Conservation (phyloP, 2,113 vertebrate genomes). For the Periophthalmus modestus region DNA sequence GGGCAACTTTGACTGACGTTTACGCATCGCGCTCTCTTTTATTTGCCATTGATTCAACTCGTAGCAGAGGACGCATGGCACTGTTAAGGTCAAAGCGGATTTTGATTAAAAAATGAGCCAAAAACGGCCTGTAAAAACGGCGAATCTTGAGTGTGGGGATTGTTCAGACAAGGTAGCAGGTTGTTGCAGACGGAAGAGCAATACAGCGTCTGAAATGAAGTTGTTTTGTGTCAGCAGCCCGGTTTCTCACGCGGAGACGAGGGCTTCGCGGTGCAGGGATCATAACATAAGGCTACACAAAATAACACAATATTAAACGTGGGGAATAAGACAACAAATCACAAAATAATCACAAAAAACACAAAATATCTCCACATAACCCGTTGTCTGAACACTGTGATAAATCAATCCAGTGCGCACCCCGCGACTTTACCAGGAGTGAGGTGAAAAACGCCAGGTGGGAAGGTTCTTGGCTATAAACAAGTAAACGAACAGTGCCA, state of each 20-base stretch:
- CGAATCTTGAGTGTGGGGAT: not conserved
- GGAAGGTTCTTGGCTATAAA: not conserved
- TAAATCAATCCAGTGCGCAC: not conserved
- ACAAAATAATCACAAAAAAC: not conserved
- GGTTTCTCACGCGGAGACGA: not conserved
- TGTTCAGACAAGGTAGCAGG: not conserved
- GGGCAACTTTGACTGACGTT: slow-evolving; percentile 21
- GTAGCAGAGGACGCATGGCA: slow-evolving; percentile 1
- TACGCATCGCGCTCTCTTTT: slow-evolving; percentile 9
- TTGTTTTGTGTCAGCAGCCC: slow-evolving; percentile 8
- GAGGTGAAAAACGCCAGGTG: not conserved
- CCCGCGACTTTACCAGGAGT: not conserved
- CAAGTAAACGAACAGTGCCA: not conserved
- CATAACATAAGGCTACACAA: not conserved
- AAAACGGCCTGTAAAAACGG: not conserved
- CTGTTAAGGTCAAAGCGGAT: slow-evolving; percentile 1
- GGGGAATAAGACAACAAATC: not conserved
- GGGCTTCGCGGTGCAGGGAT: not conserved
- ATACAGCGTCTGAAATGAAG: slow-evolving; percentile 4
- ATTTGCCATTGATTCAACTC: not conserved
- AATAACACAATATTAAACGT: not conserved
- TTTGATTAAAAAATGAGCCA: not conserved
- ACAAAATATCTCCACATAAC: not conserved
- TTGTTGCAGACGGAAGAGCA: slow-evolving; percentile 1
- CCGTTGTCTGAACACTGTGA: not conserved